Evolutionary conservation across 2,888 invertebrate genomes (phyloP).

Genomic region (Nematopogon swammerdamellus): DNA sequence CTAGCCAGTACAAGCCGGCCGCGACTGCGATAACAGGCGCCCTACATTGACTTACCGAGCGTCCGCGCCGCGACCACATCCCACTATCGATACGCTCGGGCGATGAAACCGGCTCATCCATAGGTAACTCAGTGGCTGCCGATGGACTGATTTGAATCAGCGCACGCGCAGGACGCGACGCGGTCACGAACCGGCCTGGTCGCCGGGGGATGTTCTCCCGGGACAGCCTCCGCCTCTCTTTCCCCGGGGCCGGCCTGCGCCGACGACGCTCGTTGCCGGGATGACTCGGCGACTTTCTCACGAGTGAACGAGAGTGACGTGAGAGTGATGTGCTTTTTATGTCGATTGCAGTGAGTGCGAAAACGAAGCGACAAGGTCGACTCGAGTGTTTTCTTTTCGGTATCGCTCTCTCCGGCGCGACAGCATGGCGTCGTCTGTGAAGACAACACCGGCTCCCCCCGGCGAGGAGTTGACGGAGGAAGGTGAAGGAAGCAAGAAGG

Average conservation of each 20-base stretch:
- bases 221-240: slow-evolving; percentile 17
- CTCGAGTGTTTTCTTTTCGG: not conserved
- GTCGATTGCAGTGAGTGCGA: not conserved
- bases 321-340: slow-evolving; percentile 9
- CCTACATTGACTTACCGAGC: not conserved
- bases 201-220: slow-evolving; percentile 27
- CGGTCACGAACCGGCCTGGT: slow-evolving; percentile 21
- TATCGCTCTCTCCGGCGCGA: no score
- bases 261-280: slow-evolving; percentile 20
- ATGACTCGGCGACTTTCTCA: slow-evolving; percentile 40
- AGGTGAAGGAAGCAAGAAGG: slow-evolving; percentile 34
- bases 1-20: slow-evolving; percentile 23
- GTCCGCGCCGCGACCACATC: no score
- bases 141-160: no score
- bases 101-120: no score
- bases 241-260: no score
- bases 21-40: not conserved
- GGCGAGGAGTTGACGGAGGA: slow-evolving; percentile 13
- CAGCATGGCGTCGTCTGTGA: slow-evolving; percentile 14
- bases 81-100: no score
- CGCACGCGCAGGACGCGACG: not conserved
- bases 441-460: slow-evolving; percentile 23
- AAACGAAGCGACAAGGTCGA: not conserved
- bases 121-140: no score
- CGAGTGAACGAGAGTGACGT: no score